Percentiles rank a stretch among this genome's conserved stretches.
phyloP scores from a whole-genome alignment of 2,797 vertebrate genomes.

The Tragelaphus oryx region DNA sequence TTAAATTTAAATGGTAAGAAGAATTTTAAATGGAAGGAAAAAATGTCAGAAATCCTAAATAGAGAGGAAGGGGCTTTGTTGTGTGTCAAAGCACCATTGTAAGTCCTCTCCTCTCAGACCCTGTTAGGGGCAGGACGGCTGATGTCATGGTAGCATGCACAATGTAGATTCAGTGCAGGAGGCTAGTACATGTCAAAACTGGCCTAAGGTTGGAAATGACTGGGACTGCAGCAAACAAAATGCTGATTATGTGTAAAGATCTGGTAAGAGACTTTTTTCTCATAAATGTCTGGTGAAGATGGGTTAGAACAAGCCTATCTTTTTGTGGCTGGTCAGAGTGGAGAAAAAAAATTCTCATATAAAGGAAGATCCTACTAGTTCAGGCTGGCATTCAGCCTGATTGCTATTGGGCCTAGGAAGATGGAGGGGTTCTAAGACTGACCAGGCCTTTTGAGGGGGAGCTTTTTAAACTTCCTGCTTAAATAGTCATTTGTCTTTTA shows the following conservation, averaged over 20 bases:
- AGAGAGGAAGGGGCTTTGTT: slow-evolving; percentile 34
- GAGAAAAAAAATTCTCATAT: background rate
- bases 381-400: background rate
- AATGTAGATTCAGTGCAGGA: background rate
- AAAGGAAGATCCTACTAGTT: background rate
- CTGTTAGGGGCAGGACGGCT: slow-evolving; percentile 31
- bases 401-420: background rate
- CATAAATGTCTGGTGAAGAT: slow-evolving; percentile 42
- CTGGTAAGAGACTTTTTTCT: slow-evolving; percentile 48
- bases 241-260: slow-evolving; percentile 55
- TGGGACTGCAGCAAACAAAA: slow-evolving; percentile 2
- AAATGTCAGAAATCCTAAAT: slow-evolving; percentile 56
- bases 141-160: background rate
- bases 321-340: background rate
- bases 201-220: slow-evolving; percentile 61
- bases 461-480: slow-evolving; percentile 28
- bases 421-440: background rate
- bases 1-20: too few species aligned
- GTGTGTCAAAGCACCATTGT: slow-evolving; percentile 59
- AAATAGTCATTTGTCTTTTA: slow-evolving; percentile 31
- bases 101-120: slow-evolving; percentile 34
- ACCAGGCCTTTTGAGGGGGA: background rate
- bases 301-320: slow-evolving; percentile 56
- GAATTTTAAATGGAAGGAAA: slow-evolving; percentile 64
- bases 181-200: slow-evolving; percentile 22